Conservation (phyloP, 30 jellyfish, hydroid and myxozoan genomes). For the Cassiopea xamachana region DNA sequence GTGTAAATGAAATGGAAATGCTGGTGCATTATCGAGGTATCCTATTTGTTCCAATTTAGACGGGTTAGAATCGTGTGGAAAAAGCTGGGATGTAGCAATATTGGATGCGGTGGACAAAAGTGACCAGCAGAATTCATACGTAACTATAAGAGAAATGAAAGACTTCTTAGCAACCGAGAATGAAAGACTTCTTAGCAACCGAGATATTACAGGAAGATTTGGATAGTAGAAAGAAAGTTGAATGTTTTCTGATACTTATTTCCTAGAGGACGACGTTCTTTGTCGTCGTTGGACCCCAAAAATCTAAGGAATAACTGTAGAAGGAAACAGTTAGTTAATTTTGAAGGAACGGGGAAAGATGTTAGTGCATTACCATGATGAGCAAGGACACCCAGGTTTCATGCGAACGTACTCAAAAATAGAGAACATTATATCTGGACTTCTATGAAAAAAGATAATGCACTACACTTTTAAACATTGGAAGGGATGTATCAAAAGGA, state of each 20-base stretch:
- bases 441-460: neutral
- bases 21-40: slow-evolving; percentile 48
- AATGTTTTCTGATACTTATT: neutral
- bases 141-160: neutral
- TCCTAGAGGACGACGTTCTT: slow-evolving; percentile 26
- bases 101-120: slow-evolving; percentile 9
- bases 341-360: slow-evolving; percentile 9
- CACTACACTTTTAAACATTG: slow-evolving; percentile 8
- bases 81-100: slow-evolving; percentile 4
- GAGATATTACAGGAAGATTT: neutral
- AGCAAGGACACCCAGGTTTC: slow-evolving; percentile 8
- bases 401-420: neutral
- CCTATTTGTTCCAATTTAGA: neutral
- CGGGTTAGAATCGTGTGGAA: neutral
- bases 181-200: neutral
- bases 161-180: too few species aligned
- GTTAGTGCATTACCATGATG: slow-evolving; percentile 11
- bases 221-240: neutral
- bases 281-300: slow-evolving; percentile 32
- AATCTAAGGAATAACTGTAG: neutral
- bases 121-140: neutral
- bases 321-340: slow-evolving; percentile 52
- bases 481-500: slow-evolving; percentile 1
- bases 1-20: slow-evolving; percentile 24
- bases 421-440: slow-evolving; percentile 3